Evolutionary conservation across 2,113 vertebrate species (phyloP).

Genomic region (Nannobrachium achirus): DNA sequence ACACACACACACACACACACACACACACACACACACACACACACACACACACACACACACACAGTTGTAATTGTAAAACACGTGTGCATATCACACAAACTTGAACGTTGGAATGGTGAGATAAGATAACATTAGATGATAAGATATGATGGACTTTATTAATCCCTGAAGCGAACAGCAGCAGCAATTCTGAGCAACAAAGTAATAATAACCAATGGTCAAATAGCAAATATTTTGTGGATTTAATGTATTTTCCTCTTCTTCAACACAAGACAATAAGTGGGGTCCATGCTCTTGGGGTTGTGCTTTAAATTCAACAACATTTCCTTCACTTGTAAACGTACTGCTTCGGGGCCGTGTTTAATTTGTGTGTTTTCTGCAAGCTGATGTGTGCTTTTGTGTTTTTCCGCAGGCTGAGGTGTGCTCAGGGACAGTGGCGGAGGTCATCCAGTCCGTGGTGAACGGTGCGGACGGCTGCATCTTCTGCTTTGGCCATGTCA

Average conservation of each 20-base stretch:
- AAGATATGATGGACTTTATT: too few relatives aligned
- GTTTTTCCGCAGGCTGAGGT: slow-evolving; percentile 88
- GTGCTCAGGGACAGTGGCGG: slow-evolving; percentile 96
- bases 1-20: not conserved
- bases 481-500: slow-evolving; percentile 95
- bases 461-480: slow-evolving; percentile 97
- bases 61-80: slow-evolving; percentile 33
- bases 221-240: slow-evolving; percentile 18
- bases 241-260: slow-evolving; percentile 31
- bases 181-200: too few relatives aligned
- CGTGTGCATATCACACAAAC: not conserved
- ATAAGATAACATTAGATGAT: too few relatives aligned
- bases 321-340: slow-evolving; percentile 20
- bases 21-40: slow-evolving; percentile 1
- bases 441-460: slow-evolving; percentile 97
- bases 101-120: too few relatives aligned
- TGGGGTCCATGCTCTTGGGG: too few relatives aligned
- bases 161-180: too few relatives aligned
- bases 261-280: not conserved
- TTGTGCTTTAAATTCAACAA: not conserved
- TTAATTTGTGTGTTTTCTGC: slow-evolving; percentile 28
- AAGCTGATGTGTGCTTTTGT: slow-evolving; percentile 80
- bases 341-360: slow-evolving; percentile 8
- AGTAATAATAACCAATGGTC: too few relatives aligned
- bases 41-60: slow-evolving; percentile 9